A percentile compares a stretch with the other conserved stretches of the same genome.
phyloP scores from a whole-genome alignment of 1,140 invertebrate species.

The Eupristina koningsbergeri region DNA sequence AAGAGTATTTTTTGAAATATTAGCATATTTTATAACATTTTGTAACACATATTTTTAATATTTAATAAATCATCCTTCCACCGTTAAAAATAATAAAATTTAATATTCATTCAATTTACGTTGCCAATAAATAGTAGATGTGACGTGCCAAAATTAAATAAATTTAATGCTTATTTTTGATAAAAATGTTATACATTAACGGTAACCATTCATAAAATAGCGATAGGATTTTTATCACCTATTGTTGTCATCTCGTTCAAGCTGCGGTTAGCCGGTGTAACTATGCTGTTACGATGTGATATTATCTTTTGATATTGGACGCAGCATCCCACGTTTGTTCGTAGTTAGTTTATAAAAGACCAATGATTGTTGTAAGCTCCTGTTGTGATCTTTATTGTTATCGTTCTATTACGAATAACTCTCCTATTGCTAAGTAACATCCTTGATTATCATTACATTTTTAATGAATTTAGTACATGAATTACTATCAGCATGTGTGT shows the following conservation, averaged over 20 bases:
- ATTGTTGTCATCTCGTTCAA: not conserved
- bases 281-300: slow-evolving; percentile 3
- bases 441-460: not conserved
- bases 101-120: not conserved
- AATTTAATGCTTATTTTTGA: not conserved
- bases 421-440: not conserved
- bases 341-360: not conserved
- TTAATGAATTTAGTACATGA: too few relatives aligned
- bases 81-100: not conserved
- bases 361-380: not conserved
- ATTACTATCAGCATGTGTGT: too few relatives aligned
- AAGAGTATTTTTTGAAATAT: not conserved
- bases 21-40: too few relatives aligned
- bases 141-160: not conserved
- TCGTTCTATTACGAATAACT: not conserved
- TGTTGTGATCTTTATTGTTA: not conserved
- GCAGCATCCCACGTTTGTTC: not conserved
- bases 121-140: not conserved
- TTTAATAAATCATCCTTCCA: too few relatives aligned
- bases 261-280: slow-evolving; percentile 3
- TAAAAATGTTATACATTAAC: not conserved
- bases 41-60: too few relatives aligned
- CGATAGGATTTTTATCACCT: slow-evolving; percentile 10
- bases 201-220: not conserved
- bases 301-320: slow-evolving; percentile 12